phyloP scores from a whole-genome alignment of 35 echinoderm and acorn worm genomes.

The Heliocidaris tuberculata region DNA sequence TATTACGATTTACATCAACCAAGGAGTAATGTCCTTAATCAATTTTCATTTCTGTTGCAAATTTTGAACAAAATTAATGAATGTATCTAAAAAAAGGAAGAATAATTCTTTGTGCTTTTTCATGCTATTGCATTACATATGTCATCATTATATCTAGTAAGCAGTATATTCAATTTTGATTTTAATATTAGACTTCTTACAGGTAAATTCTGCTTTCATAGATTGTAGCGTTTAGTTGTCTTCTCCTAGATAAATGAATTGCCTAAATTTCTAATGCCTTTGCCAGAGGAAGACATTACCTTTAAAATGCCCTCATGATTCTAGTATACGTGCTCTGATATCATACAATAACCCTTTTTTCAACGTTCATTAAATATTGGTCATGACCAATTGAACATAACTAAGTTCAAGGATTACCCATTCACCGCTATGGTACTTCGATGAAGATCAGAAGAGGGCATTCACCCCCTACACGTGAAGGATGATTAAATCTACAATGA shows the following conservation, averaged over 20 bases:
- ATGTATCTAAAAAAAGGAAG: no score
- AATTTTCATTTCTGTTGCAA: no score
- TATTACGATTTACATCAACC: no score
- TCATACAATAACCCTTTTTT: background rate
- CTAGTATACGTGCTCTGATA: background rate
- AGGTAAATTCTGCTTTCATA: no score
- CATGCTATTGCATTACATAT: no score
- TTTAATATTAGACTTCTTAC: no score
- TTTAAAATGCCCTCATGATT: background rate
- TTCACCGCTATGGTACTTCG: background rate
- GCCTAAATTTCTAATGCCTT: background rate
- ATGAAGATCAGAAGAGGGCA: background rate
- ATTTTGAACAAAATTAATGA: no score
- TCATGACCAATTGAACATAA: background rate
- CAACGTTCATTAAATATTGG: background rate
- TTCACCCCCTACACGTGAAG: background rate
- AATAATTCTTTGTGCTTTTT: no score
- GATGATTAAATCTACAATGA: conserved; percentile 4
- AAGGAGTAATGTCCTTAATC: no score
- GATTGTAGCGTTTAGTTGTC: background rate
- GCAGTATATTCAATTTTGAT: no score
- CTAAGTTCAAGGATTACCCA: conserved; percentile 2
- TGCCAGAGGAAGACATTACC: background rate
- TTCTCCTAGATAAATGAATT: background rate
- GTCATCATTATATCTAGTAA: no score